Evolutionary conservation across 2,797 vertebrate genomes (phyloP).

Genomic region (Sebastes minor): DNA sequence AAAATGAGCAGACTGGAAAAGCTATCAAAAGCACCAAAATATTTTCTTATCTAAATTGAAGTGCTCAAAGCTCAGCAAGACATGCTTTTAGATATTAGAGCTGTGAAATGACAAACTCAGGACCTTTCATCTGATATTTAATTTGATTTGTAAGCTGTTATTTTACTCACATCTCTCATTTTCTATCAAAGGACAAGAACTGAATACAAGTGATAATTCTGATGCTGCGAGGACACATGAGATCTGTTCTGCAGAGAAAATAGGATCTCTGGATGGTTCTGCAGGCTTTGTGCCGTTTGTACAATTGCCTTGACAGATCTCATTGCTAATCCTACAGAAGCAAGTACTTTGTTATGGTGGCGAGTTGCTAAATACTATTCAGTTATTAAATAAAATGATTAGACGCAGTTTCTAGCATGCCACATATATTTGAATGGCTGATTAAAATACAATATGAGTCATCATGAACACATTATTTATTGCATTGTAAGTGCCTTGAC

Average conservation of each 20-base stretch:
- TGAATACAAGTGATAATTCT: conserved; percentile 46
- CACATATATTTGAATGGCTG: background rate
- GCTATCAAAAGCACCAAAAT: conserved; percentile 51
- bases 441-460: background rate
- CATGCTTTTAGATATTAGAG: conserved; percentile 47
- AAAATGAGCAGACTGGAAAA: conserved; percentile 30
- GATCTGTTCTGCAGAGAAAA: conserved; percentile 40
- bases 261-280: conserved; percentile 21
- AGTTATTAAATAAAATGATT: conserved; percentile 6
- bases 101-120: conserved; percentile 51
- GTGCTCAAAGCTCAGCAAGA: conserved; percentile 52
- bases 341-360: background rate
- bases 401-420: background rate
- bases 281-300: conserved; percentile 11
- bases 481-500: background rate
- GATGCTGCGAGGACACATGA: conserved; percentile 36
- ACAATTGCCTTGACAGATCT: conserved; percentile 16
- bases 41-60: conserved; percentile 69
- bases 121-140: conserved; percentile 63
- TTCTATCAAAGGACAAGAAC: conserved; percentile 42
- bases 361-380: background rate
- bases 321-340: conserved; percentile 8
- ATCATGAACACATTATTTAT: background rate
- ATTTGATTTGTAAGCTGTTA: conserved; percentile 67
- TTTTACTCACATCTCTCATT: conserved; percentile 49